Evolutionary conservation across 1,140 invertebrate species (phyloP), one percentile per base, ranked within the genome.

Genomic region (Subanguina moxae): DNA sequence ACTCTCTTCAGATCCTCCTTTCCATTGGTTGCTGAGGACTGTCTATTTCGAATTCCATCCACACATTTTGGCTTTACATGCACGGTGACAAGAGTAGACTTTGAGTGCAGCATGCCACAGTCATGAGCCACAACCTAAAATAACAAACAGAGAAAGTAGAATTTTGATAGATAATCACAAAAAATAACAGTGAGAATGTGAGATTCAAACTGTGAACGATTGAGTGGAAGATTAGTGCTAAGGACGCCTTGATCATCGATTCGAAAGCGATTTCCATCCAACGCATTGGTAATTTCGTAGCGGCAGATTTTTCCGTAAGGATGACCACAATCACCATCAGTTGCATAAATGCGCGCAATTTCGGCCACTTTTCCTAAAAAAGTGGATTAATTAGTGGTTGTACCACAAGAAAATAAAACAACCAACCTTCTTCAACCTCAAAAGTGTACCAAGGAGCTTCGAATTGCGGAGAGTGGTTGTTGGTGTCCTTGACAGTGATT

Each of bases 391-490:
- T 3, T 5, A 38, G 11, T 3, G 32, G 32, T 13, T 9, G 13
- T 27, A 21, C 15, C 76, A 32, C 3, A 67, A 3, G 62, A 5
- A 52, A 43, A 27, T 28, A 38, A 9, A 43, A 23, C 30, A 62
- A 27, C 9, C 70, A 62, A 30, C 69, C 80, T 62, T 81, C 79
- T 23, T 72, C 76, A n/a, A 79, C 73, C 46, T 78, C 73, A 67
- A 80, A 78, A 1, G 80, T 73, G 63, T 82, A 82, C 80, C 80
- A 82, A 23, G 80, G 81, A 9, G 80, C 64, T 19, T 83, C 81
- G 57, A 83, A 82, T 71, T 83, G 74, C 11, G 80, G 80, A 1
- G 74, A 62, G 57, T 82, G 80, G 52, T 83, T 82, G 68, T 82
- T 82, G 17, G 71, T 76, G 56, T 82, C 81, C 64, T 82, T 78